Conservation (phyloP, 2,888 invertebrate species). For the Melanophora roralis region DNA sequence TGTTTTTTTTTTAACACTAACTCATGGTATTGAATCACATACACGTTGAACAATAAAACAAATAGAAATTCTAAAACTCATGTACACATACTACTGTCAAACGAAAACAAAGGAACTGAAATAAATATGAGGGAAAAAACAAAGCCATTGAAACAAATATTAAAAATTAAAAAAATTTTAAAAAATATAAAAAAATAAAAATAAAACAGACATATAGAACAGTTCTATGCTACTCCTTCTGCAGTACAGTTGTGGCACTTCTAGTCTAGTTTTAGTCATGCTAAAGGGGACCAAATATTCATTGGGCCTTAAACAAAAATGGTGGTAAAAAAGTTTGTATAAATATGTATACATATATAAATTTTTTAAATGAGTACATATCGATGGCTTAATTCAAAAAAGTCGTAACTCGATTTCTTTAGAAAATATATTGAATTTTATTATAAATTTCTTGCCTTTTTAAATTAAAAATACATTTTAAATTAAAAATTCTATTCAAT, state of each 20-base stretch:
- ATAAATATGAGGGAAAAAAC: constrained; percentile 25
- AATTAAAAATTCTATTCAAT: no score
- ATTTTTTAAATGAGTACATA: no score
- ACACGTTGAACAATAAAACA: constrained; percentile 14
- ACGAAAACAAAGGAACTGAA: constrained; percentile 50
- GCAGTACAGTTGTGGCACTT: constrained; percentile 35
- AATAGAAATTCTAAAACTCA: neutral
- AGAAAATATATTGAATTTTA: no score
- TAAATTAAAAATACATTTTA: no score
- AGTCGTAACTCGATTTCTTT: no score
- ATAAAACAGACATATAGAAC: constrained; percentile 15
- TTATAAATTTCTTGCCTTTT: no score
- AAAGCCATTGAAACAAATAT: constrained; percentile 49
- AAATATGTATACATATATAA: no score
- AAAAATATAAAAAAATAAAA: neutral
- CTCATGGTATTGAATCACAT: constrained; percentile 41
- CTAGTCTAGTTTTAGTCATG: constrained; percentile 46
- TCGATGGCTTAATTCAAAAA: no score
- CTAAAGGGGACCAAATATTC: constrained; percentile 49
- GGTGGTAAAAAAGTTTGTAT: constrained; percentile 33
- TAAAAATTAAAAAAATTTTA: constrained; percentile 44
- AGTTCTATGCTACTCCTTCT: constrained; percentile 14
- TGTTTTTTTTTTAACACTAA: constrained; percentile 11
- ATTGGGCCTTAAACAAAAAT: constrained; percentile 39
- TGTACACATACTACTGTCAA: neutral